Evolutionary conservation across 2,113 vertebrate genomes (phyloP).

Genomic region (Bufo gargarizans): DNA sequence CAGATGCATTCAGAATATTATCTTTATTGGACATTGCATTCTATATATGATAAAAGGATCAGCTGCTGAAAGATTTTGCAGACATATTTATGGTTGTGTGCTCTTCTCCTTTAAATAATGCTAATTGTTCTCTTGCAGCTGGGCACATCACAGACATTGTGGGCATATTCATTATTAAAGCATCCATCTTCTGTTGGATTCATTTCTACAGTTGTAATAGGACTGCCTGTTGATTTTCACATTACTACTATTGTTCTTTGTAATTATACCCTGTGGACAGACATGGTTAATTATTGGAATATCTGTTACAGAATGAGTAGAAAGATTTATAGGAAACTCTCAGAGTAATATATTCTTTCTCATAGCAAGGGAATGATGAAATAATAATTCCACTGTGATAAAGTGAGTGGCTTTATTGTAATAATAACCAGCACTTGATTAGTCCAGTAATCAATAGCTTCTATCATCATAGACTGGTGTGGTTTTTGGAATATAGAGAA

Average conservation of each 20-base stretch:
- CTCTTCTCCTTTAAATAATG: neutral
- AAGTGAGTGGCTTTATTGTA: neutral
- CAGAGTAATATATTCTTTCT: neutral
- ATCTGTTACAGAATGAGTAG: neutral
- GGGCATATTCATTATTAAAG: conserved; percentile 43
- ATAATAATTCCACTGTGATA: conserved; percentile 6
- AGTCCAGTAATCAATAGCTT: conserved; percentile 28
- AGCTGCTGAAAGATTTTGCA: neutral
- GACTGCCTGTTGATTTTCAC: conserved; percentile 21
- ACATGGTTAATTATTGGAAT: conserved; percentile 40
- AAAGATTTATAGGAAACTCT: conserved; percentile 8
- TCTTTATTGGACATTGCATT: neutral
- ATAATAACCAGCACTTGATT: neutral
- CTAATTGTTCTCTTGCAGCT: neutral
- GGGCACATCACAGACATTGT: neutral
- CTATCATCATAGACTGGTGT: neutral
- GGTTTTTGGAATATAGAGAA: conserved; percentile 19
- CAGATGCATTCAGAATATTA: too few relatives aligned
- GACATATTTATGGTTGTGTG: neutral
- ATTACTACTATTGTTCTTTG: conserved; percentile 40
- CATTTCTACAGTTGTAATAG: conserved; percentile 40
- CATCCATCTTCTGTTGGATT: neutral
- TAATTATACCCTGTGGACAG: neutral
- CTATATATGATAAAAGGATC: neutral
- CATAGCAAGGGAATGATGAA: neutral